These are phyloP conservation scores for Platysternon megacephalum DNA, from an alignment of 2,113 vertebrate species.

Conservation along the genomic window DNA sequence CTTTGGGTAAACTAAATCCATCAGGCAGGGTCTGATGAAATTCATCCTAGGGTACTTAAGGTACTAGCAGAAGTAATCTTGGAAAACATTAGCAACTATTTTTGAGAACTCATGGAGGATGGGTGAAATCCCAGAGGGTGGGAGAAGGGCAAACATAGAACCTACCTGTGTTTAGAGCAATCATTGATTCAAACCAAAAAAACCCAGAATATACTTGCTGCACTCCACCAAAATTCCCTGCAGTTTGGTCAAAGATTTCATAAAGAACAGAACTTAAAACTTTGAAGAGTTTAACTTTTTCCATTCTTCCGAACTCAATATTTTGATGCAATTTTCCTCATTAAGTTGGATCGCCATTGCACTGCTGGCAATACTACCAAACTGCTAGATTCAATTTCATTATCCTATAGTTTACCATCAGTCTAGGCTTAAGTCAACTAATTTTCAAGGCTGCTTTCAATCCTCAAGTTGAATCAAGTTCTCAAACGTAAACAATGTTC, in stretches of 20 bases:
- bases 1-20: neutral
- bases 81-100: neutral
- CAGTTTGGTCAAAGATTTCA: neutral
- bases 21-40: neutral
- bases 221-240: neutral
- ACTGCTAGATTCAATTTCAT: neutral
- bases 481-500: neutral
- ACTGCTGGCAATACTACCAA: neutral
- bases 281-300: neutral
- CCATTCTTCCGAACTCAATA: neutral
- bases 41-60: neutral
- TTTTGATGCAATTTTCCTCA: neutral
- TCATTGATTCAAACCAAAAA: neutral
- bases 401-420: neutral
- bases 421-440: neutral
- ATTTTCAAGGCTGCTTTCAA: neutral
- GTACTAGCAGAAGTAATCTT: neutral
- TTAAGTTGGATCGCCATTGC: neutral
- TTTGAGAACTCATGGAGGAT: neutral
- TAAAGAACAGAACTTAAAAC: neutral
- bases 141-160: neutral
- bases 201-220: neutral
- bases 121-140: neutral
- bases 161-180: no score
- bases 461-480: neutral